Evolutionary conservation across 2,888 invertebrate species (phyloP).

Genomic region (Melipona bicolor): DNA sequence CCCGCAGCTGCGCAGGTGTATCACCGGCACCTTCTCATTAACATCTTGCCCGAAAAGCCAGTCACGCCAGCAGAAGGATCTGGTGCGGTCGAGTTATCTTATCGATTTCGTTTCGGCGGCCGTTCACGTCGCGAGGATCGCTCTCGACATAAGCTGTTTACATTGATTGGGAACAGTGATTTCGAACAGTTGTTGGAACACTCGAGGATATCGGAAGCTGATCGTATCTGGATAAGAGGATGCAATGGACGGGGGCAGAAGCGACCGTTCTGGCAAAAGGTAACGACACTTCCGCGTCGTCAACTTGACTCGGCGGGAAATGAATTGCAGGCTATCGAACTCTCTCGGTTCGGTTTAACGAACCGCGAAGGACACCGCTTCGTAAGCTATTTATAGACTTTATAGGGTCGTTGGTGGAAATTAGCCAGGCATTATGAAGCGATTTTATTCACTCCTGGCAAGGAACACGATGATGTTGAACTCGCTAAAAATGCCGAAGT

Average conservation of each 20-base stretch:
- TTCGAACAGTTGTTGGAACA: neutral
- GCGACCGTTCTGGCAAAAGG: slow-evolving; percentile 80
- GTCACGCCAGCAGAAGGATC: slow-evolving; percentile 74
- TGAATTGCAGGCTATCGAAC: slow-evolving; percentile 47
- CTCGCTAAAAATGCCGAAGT: neutral
- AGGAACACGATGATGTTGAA: neutral
- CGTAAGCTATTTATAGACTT: slow-evolving; percentile 39
- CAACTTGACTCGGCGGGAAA: slow-evolving; percentile 43
- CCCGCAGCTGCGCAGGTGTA: slow-evolving; percentile 80
- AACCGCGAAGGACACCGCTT: slow-evolving; percentile 32
- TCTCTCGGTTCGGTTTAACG: slow-evolving; percentile 45
- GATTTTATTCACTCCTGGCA: neutral
- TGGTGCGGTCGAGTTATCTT: slow-evolving; percentile 60
- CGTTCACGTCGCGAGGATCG: neutral
- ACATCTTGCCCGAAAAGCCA: slow-evolving; percentile 76
- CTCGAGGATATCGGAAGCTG: slow-evolving; percentile 26
- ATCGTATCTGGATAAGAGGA: slow-evolving; percentile 69
- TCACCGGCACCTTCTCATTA: slow-evolving; percentile 76
- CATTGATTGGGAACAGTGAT: neutral
- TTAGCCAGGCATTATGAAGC: neutral
- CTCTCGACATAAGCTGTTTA: slow-evolving; percentile 5
- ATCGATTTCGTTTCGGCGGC: slow-evolving; percentile 27
- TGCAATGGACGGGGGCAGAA: slow-evolving; percentile 82
- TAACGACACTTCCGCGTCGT: slow-evolving; percentile 59
- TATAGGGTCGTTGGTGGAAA: neutral